These are phyloP conservation scores for Gisinianus flammeolus DNA, from an alignment of 2,888 invertebrate genomes.

Conservation along the genomic window DNA sequence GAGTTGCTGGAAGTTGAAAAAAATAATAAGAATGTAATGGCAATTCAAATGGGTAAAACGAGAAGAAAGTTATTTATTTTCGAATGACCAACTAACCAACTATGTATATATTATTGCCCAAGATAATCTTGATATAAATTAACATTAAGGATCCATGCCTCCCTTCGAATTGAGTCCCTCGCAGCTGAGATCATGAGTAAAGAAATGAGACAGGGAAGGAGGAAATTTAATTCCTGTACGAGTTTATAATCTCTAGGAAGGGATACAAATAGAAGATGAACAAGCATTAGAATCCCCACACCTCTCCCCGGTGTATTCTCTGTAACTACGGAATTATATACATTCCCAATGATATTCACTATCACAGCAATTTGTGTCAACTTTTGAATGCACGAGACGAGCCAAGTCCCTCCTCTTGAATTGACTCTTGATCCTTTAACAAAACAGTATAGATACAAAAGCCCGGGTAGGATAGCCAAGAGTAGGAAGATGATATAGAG, in stretches of 20 bases:
- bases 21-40: slow-evolving; percentile 41
- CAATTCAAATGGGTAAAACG: slow-evolving; percentile 51
- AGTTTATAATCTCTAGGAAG: background rate
- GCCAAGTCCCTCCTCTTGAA: background rate
- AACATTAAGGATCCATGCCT: background rate
- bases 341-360: background rate
- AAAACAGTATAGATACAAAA: background rate
- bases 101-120: too few relatives aligned
- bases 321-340: background rate
- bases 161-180: background rate
- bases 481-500: background rate
- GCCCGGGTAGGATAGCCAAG: background rate
- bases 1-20: slow-evolving; percentile 45
- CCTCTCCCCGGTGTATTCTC: background rate
- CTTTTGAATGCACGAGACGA: background rate
- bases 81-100: too few relatives aligned
- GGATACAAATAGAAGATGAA: slow-evolving; percentile 3
- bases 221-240: slow-evolving; percentile 13
- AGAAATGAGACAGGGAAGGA: slow-evolving; percentile 15
- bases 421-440: background rate
- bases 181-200: background rate
- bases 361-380: slow-evolving; percentile 7
- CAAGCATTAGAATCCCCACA: background rate
- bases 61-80: too few relatives aligned
- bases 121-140: background rate